Base-by-base conservation (phyloP, 2,888 invertebrate genomes). In the Dicranocentrus wangi region DNA sequence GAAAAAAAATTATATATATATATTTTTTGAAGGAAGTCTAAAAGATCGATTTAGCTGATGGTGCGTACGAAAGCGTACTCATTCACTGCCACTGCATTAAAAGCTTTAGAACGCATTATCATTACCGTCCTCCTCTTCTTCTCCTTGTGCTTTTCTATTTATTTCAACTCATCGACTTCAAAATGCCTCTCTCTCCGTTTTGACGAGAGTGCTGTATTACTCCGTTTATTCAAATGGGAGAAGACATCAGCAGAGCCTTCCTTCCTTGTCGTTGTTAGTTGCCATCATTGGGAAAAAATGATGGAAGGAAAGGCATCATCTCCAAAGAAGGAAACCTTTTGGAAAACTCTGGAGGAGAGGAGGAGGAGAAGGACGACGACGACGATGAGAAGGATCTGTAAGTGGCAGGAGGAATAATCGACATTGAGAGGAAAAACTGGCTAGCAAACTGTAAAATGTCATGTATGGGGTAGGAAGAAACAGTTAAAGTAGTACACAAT, bases 151-250 rank as follows among this genome's bases (percentile, higher is more conserved):
- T 10, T 28, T 17, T 65, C 47, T 19, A 23, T 65, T 63, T 65
- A 63, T 73, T 66, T 75, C 66, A 66, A 42, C 53, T 66, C 66
- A 66, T 75, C 63, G 73, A 71, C 73, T 63, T 73, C 73, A 51
- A 72, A 61, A 21, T 7, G 10, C 3, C 3, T 32, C 32, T 10
- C 32, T 7, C 32, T n/a, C n/a, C n/a, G n/a, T 10, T 32, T 32
- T 32, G 5, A 32, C 32, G 32, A 32, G n/a, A n/a, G n/a, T 39
- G 39, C 13, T 39, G 39, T 39, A n/a, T n/a, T 47, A 10, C 47
- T 32, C 32, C 32, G 5, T 32, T 10, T 32, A 32, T 32, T 32
- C 32, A 32, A 32, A 32, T 32, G 10, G 5, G 32, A 32, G 10
- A 10, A 32, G 32, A n/a, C n/a, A n/a, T n/a, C n/a, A n/a, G n/a